Conservation (phyloP, 2,888 invertebrate species). For the Sarcophaga variegata region DNA sequence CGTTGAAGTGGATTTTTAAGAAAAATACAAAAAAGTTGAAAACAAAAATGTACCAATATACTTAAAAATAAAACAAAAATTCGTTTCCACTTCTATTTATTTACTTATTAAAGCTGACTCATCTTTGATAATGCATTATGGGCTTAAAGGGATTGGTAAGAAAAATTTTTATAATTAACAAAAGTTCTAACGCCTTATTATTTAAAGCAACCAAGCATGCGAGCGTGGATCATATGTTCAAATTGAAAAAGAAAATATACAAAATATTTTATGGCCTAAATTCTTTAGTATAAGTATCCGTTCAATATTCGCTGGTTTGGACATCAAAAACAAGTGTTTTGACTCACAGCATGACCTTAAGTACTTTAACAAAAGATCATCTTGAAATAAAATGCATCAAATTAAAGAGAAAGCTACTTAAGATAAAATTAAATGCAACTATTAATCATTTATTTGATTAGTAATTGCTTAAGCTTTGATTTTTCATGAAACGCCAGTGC, state of each 20-base stretch:
- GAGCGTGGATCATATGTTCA: not conserved
- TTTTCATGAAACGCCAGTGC: no score
- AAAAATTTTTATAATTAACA: constrained; percentile 1
- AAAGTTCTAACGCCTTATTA: constrained; percentile 38
- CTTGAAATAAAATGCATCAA: constrained; percentile 26
- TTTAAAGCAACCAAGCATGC: not conserved
- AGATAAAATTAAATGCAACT: constrained; percentile 27
- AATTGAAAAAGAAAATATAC: constrained; percentile 4
- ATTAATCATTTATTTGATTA: constrained; percentile 52
- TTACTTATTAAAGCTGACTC: constrained; percentile 25
- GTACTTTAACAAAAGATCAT: constrained; percentile 17
- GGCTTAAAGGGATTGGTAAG: not conserved
- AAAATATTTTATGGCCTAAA: not conserved
- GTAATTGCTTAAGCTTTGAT: constrained; percentile 29
- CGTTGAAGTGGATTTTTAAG: not conserved
- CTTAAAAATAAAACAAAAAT: not conserved
- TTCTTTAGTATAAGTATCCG: not conserved
- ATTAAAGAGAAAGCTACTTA: constrained; percentile 51
- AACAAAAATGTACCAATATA: not conserved
- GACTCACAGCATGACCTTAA: constrained; percentile 41
- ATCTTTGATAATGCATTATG: constrained; percentile 42
- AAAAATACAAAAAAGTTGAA: not conserved
- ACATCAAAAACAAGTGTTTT: constrained; percentile 40
- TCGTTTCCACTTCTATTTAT: not conserved
- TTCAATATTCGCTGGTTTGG: not conserved